These are phyloP conservation scores for Drosophila flavopinicola DNA, from an alignment of 2,888 invertebrate genomes.

Conservation along the genomic window DNA sequence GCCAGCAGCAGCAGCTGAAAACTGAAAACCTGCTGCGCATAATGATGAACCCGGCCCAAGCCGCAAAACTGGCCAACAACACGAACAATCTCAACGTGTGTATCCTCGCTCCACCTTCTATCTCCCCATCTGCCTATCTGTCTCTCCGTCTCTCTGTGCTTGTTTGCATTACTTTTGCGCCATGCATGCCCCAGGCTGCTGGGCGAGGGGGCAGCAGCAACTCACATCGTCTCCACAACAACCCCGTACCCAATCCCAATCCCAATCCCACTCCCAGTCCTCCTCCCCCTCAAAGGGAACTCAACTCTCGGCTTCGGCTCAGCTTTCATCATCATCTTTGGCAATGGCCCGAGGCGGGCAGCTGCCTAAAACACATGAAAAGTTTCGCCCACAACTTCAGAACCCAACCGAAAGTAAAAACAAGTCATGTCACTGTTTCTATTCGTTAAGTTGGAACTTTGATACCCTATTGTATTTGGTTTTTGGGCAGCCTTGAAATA, in stretches of 20 bases:
- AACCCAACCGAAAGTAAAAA: constrained; percentile 30
- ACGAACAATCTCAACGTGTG: constrained; percentile 33
- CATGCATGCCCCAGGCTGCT: constrained; percentile 35
- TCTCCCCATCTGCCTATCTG: neutral
- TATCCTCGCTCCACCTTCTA: neutral
- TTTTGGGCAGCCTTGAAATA: no score
- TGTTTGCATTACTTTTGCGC: constrained; percentile 43
- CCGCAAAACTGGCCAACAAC: constrained; percentile 47
- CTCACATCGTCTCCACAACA: constrained; percentile 1
- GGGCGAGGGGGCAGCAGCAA: constrained; percentile 4
- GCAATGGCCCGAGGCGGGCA: constrained; percentile 44
- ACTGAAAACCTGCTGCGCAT: constrained; percentile 19
- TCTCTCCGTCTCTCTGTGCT: neutral
- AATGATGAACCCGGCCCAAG: constrained; percentile 31
- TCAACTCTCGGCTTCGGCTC: constrained; percentile 18
- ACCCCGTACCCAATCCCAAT: neutral
- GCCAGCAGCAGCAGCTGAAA: neutral
- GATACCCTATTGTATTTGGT: no score
- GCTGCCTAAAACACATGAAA: constrained; percentile 45
- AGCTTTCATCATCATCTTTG: constrained; percentile 57
- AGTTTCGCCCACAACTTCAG: constrained; percentile 45
- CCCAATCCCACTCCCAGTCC: no score
- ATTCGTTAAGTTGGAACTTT: no score
- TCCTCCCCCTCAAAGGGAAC: neutral
- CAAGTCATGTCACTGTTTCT: no score